Evolutionary conservation across 2,797 vertebrate species (phyloP).

Genomic region (Anabacerthia variegaticeps): DNA sequence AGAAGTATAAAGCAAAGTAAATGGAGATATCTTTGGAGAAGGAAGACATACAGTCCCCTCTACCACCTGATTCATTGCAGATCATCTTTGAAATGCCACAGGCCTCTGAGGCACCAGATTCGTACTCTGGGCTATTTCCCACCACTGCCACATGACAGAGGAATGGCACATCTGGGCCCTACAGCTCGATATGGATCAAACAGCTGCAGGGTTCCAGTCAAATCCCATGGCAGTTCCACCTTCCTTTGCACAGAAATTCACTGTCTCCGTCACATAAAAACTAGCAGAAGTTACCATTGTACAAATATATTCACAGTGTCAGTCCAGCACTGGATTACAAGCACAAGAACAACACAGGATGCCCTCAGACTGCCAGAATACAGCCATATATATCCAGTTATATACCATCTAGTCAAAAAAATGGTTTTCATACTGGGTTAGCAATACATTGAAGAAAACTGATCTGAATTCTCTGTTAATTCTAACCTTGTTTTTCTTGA

Average conservation of each 20-base stretch:
- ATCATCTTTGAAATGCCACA: not conserved
- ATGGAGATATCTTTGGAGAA: not conserved
- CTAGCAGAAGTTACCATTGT: not conserved
- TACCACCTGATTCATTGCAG: not conserved
- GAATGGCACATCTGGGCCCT: not conserved
- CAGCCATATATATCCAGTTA: not conserved
- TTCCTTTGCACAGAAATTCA: not conserved
- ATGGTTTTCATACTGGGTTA: not conserved
- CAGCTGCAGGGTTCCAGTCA: not conserved
- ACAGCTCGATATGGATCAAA: not conserved
- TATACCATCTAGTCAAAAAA: not conserved
- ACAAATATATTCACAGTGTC: not conserved
- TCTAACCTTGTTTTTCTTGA: not conserved
- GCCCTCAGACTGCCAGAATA: not conserved
- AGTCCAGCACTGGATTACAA: not conserved
- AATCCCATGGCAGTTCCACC: not conserved
- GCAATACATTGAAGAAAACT: not conserved
- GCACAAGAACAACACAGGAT: not conserved
- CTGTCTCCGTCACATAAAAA: not conserved
- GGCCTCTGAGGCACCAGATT: not conserved
- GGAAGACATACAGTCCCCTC: not conserved
- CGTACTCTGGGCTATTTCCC: not conserved
- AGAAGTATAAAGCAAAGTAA: not conserved
- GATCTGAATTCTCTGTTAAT: not conserved
- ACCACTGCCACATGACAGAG: not conserved